Base-by-base conservation (phyloP, 2,113 vertebrate species). In the Entelurus aequoreus region DNA sequence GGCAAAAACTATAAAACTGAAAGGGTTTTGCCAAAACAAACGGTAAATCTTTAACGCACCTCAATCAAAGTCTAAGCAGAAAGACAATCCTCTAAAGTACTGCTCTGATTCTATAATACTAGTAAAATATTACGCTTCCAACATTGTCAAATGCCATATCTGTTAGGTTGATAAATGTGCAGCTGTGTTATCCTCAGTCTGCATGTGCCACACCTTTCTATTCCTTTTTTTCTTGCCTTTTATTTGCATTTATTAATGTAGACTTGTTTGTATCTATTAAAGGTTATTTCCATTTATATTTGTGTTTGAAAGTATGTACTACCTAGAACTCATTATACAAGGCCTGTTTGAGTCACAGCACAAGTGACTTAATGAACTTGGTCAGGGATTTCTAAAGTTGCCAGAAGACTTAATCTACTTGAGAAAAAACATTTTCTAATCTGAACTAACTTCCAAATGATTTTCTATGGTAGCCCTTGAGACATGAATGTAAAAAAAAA, bases 261-360 rank as follows among this genome's bases (percentile, higher is more conserved):
- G 91, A 88, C 93, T 89, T 92, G 89, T 89, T 91, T 87, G 90
- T 93, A 91, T 90, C 88, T 90, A 96, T 94, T 92, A 93, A 92
- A 93, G 89, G 93, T 92, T 91, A 94, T 94, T 93, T 90, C 88
- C 90, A 93, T 86, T 79, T 77, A 72, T 44, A 13, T 9, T 44
- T 57, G 16, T 57, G 0, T 54, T 36, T 40, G 14, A 6, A 16
- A 19, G 10, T 1, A 11, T 8, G 7, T 49, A 49, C 8, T 40
- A 3, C 1, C 8, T 6, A 8, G 5, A 28, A 28, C 28, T 28
- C 28, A 28, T 28, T 28, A 28, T 28, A 28, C 28, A 28, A 4
- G 28, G 28, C 28, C 28, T 28, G 28, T 28, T 28, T 28, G 28
- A 28, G 28, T 3, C 0, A 28, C 28, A 28, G 28, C 3, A 4